Evolutionary conservation across 2,797 vertebrate species (phyloP).

Genomic region (Philypnodon macrostomus): DNA sequence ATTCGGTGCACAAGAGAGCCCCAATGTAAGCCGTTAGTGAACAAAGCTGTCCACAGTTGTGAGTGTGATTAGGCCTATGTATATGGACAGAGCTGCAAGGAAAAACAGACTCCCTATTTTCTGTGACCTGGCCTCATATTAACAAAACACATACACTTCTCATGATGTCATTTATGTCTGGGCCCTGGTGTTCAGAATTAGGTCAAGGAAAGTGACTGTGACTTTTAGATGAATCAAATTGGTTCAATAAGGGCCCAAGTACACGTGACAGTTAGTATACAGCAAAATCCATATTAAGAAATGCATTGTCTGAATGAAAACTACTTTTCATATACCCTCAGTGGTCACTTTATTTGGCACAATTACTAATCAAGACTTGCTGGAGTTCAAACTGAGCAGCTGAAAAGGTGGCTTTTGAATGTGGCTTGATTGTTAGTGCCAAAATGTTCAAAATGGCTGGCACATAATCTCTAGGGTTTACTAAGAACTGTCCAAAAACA

Average conservation of each 20-base stretch:
- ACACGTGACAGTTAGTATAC: not conserved
- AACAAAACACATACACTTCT: slow-evolving; percentile 53
- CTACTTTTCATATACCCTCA: no score
- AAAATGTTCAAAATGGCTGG: no score
- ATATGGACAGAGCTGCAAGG: slow-evolving; percentile 8
- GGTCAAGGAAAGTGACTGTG: slow-evolving; percentile 28
- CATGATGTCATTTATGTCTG: slow-evolving; percentile 61
- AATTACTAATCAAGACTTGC: no score
- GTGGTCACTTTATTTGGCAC: no score
- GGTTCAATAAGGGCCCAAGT: slow-evolving; percentile 6
- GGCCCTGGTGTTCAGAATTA: slow-evolving; percentile 29
- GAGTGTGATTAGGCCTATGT: slow-evolving; percentile 12
- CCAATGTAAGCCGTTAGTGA: not conserved
- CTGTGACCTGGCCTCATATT: slow-evolving; percentile 38
- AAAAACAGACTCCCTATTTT: slow-evolving; percentile 28
- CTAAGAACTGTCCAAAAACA: no score
- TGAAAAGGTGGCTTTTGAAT: no score
- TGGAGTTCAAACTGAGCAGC: no score
- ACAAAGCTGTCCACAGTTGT: slow-evolving; percentile 2
- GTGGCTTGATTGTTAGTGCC: no score
- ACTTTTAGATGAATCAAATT: slow-evolving; percentile 16
- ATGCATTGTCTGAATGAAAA: no score
- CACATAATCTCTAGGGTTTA: no score
- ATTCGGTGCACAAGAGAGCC: slow-evolving; percentile 2
- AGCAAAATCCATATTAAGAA: not conserved